These are phyloP conservation scores for Rapana venosa DNA, from an alignment of 2,888 invertebrate species.

Conservation along the genomic window DNA sequence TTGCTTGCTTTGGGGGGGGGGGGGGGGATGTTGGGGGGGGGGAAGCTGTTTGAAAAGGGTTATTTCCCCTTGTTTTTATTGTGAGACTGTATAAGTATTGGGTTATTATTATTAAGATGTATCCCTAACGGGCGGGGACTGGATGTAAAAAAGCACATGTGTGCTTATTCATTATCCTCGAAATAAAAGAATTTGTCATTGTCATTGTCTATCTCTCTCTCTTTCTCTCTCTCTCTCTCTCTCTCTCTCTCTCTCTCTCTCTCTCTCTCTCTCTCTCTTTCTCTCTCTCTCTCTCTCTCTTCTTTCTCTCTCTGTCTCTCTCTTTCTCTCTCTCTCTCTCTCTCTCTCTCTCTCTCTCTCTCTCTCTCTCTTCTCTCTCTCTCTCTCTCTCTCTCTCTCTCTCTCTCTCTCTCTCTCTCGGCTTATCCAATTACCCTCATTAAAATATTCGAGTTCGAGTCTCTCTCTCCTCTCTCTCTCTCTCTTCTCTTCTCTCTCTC, in stretches of 20 bases:
- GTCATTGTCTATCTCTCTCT: not conserved
- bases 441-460: no score
- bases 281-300: constrained; percentile 1
- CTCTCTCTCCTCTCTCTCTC: constrained; percentile 9
- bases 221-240: not conserved
- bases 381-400: not conserved
- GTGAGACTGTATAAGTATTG: no score
- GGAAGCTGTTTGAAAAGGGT: no score
- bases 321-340: not conserved
- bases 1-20: no score
- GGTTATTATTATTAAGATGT: no score
- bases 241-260: not conserved
- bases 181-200: not conserved
- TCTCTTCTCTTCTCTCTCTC: not conserved
- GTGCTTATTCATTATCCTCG: no score
- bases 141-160: no score
- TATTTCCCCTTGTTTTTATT: no score
- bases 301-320: not conserved
- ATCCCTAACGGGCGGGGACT: no score
- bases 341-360: not conserved
- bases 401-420: no score
- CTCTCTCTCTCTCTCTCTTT: not conserved
- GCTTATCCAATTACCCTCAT: no score
- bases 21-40: no score
- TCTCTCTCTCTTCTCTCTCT: constrained; percentile 10